These are phyloP conservation scores for Limnephilus auricula DNA, from an alignment of 2,888 invertebrate species.

Conservation along the genomic window DNA sequence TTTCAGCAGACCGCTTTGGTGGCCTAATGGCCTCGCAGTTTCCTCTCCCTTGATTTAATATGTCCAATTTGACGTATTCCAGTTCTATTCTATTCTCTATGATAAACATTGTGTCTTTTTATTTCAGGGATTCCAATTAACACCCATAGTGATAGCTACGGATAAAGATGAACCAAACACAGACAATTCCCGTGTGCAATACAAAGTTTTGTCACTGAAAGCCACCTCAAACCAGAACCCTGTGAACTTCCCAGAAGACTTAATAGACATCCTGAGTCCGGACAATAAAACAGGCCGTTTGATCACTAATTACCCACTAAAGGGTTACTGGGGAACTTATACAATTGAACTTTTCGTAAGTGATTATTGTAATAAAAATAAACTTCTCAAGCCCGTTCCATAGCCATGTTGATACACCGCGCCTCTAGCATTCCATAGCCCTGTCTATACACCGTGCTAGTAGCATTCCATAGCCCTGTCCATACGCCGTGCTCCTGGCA, in stretches of 20 bases:
- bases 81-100: no score
- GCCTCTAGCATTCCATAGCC: no score
- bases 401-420: no score
- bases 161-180: slow-evolving; percentile 78
- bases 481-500: no score
- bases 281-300: slow-evolving; percentile 73
- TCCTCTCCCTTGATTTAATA: no score
- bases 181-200: slow-evolving; percentile 77
- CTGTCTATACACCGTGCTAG: no score
- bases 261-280: slow-evolving; percentile 71
- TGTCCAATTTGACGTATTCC: no score
- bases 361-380: neutral
- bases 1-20: no score
- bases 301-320: slow-evolving; percentile 73
- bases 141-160: slow-evolving; percentile 73
- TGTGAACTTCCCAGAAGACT: slow-evolving; percentile 68
- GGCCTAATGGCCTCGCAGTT: no score
- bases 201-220: slow-evolving; percentile 72
- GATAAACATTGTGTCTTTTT: neutral
- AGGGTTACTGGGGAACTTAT: slow-evolving; percentile 79
- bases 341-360: slow-evolving; percentile 75
- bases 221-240: slow-evolving; percentile 69
- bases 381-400: neutral
- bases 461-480: no score
- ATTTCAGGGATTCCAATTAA: slow-evolving; percentile 70